These are phyloP conservation scores for Phalloptychus januarius DNA, from an alignment of 2,797 vertebrate genomes.

Conservation along the genomic window DNA sequence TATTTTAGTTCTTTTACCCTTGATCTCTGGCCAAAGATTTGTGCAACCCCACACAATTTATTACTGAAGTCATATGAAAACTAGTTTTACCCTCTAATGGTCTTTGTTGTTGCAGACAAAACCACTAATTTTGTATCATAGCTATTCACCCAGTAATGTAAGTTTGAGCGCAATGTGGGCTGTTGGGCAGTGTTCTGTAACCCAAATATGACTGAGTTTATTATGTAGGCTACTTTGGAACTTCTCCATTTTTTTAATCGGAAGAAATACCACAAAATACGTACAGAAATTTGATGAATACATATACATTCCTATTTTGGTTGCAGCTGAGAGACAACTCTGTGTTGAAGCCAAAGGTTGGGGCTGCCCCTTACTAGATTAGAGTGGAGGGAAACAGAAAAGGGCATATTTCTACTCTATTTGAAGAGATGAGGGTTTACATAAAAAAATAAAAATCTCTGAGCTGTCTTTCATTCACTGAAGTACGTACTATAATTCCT, in stretches of 20 bases:
- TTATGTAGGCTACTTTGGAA: slow-evolving; percentile 21
- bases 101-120: slow-evolving; percentile 51
- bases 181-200: slow-evolving; percentile 46
- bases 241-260: not conserved
- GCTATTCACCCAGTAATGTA: slow-evolving; percentile 33
- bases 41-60: slow-evolving; percentile 26
- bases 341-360: slow-evolving; percentile 45
- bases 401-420: slow-evolving; percentile 38
- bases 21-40: slow-evolving; percentile 62
- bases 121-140: slow-evolving; percentile 50
- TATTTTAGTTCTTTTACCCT: slow-evolving; percentile 35
- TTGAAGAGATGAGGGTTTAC: slow-evolving; percentile 52
- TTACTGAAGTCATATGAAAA: slow-evolving; percentile 46
- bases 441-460: slow-evolving; percentile 37
- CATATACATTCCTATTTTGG: slow-evolving; percentile 8
- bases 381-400: slow-evolving; percentile 24
- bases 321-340: slow-evolving; percentile 27
- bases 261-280: slow-evolving; percentile 17
- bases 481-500: slow-evolving; percentile 66
- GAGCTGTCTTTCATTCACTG: slow-evolving; percentile 56
- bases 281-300: slow-evolving; percentile 26
- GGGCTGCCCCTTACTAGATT: slow-evolving; percentile 46
- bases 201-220: slow-evolving; percentile 57
- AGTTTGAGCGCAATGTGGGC: slow-evolving; percentile 52
- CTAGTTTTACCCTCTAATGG: slow-evolving; percentile 33